Base-by-base conservation (phyloP, 1,140 invertebrate species). In the Halictus rubicundus region DNA sequence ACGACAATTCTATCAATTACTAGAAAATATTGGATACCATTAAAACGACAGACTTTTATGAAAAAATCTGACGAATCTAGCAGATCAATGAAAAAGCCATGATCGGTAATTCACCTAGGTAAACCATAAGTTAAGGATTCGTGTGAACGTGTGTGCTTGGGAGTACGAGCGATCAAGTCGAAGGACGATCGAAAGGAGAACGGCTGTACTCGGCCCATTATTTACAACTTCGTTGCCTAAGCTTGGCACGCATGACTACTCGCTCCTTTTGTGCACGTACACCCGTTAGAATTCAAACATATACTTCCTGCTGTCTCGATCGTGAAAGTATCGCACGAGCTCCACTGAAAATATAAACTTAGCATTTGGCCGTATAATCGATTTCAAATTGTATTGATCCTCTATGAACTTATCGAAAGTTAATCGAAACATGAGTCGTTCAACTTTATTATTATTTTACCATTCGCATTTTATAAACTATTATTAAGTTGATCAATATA, bases 101-200 rank as follows among this genome's bases (percentile, higher is more conserved):
- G 21, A 73, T 73, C 73, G 39, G 25, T 61, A 49, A 21, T 69
- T 61, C 6, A 14, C 25, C 39, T 10, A 37, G 27, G 27, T 37
- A 32, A 32, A 66, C 21, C 37, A 12, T 7, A 0, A 27, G 32
- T 42, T 64, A 73, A 85, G 64, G 86, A 81, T 72, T 70, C 68
- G 75, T 27, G 68, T 54, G 57, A 57, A 77, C 61, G 69, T 71
- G 65, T 42, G 27, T 54, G 37, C 69, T 1, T n/a, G 42, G 39
- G 32, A 60, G 70, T 72, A 72, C 25, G 71, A 54, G 68, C 49
- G 69, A 65, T 80, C 54, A 82, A 76, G 78, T 81, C 68, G 88
- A 88, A 88, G 87, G 88, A 87, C 88, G 74, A 86, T 85, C 68
- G 86, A 88, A 88, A 89, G 88, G 88, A 88, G 87, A 89, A 87